Conservation (phyloP, 2,797 vertebrate species). For the Diceros bicornis region DNA sequence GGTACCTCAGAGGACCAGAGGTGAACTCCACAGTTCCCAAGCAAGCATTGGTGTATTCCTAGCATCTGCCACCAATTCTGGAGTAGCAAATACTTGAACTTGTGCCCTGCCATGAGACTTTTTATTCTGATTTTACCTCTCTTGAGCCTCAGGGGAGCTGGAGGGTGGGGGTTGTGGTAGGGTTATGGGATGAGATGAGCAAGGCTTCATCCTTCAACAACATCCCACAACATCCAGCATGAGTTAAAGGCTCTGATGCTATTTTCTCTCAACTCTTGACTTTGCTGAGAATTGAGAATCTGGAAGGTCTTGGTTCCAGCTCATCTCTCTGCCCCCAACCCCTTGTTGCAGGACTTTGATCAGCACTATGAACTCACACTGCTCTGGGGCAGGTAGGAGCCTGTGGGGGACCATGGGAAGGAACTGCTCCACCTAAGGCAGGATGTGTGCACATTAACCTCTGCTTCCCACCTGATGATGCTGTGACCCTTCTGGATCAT, state of each 20-base stretch:
- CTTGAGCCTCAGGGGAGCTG: not conserved
- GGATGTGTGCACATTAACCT: slow-evolving; percentile 75
- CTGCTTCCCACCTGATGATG: not conserved
- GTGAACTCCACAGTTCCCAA: not conserved
- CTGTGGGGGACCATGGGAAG: not conserved
- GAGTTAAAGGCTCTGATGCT: not conserved
- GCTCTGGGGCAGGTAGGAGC: not conserved
- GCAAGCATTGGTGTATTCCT: not conserved
- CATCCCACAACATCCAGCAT: slow-evolving; percentile 18
- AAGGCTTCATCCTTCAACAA: not conserved
- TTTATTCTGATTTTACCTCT: slow-evolving; percentile 19
- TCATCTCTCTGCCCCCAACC: not conserved
- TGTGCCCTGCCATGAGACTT: not conserved
- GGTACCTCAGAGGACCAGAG: not conserved
- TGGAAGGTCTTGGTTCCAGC: not conserved
- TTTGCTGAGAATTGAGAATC: slow-evolving; percentile 5
- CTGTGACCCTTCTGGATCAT: slow-evolving; percentile 22
- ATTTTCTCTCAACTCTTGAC: not conserved
- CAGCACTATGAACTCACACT: not conserved
- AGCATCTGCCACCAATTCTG: not conserved
- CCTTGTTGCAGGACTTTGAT: not conserved
- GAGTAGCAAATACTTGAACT: not conserved
- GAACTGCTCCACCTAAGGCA: slow-evolving; percentile 24
- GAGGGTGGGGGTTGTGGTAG: not conserved
- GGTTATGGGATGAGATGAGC: not conserved